phyloP scores from a whole-genome alignment of 2,113 vertebrate species.

The Promerops cafer region DNA sequence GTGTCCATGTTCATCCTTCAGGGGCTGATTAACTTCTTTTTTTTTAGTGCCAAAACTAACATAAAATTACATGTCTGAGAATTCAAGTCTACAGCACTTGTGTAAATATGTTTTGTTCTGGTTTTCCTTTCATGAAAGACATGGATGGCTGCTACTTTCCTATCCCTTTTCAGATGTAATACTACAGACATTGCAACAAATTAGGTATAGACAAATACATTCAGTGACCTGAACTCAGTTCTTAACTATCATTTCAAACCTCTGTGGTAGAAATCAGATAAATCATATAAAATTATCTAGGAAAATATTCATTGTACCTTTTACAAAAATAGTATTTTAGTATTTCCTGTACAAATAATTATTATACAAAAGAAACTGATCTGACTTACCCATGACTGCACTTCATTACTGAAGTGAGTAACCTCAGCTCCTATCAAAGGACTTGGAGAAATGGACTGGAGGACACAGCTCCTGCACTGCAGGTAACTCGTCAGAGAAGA shows the following conservation, averaged over 20 bases:
- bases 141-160: background rate
- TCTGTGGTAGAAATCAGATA: background rate
- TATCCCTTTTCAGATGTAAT: background rate
- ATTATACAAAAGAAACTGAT: background rate
- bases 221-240: background rate
- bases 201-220: background rate
- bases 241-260: background rate
- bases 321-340: background rate
- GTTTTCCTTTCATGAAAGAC: background rate
- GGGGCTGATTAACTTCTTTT: background rate
- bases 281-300: background rate
- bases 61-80: background rate
- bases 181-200: background rate
- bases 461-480: slow-evolving; percentile 69
- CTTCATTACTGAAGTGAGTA: slow-evolving; percentile 3
- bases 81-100: background rate
- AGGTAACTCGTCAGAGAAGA: slow-evolving; percentile 72
- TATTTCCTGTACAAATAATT: background rate
- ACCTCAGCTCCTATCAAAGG: slow-evolving; percentile 58
- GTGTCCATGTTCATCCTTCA: background rate
- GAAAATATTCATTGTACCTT: background rate
- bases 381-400: slow-evolving; percentile 55
- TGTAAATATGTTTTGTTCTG: background rate
- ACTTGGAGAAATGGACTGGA: slow-evolving; percentile 20
- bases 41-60: background rate